Base-by-base conservation (phyloP, 2,113 vertebrate species). In the Tupaia tana region DNA sequence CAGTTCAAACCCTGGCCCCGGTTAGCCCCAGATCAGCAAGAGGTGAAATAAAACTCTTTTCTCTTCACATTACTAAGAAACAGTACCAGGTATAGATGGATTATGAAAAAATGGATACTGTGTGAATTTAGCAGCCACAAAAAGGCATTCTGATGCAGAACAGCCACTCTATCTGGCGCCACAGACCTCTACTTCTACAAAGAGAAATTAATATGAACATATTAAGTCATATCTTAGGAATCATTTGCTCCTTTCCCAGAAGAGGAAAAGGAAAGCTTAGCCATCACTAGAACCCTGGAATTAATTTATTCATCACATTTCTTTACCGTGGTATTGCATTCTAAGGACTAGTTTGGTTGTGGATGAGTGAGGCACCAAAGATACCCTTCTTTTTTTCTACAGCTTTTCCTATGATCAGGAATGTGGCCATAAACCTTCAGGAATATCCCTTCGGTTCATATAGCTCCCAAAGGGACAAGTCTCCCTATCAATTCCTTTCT, bases 241-340 rank as follows among this genome's bases (percentile, higher is more conserved):
- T 78, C 24, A 11, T 85, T 90, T 85, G 63, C 29, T 78, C 29
- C 34, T 71, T 94, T 85, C 52, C 13, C 79, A 77, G n/a, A 29
- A 89, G 70, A 16, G 15, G 4, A 69, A 94, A 83, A 69, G 10
- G 66, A 94, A 90, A 85, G 5, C 7, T 71, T 56, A 89, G 78
- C 54, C 52, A 67, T 93, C 56, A 85, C 27, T 56, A 85, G 63
- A 77, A 83, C 15, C n/a, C 64, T 78, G 31, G 15, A 89, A 84
- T 52, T 11, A 69, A 77, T 89, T 78, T 77, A 25, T 31, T 94
- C 29, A 52, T 63, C 15, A 27, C 11, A 71, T 70, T 84, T 54
- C 54, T 94, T 94, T 84, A 4, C 69, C 25, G 78, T 94, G 20
- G 63, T 22, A 91, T 29, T 84, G 56, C 54, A 78, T n/a, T 61